Conservation (phyloP, 2,797 vertebrate genomes). For the Delichon dasypus region DNA sequence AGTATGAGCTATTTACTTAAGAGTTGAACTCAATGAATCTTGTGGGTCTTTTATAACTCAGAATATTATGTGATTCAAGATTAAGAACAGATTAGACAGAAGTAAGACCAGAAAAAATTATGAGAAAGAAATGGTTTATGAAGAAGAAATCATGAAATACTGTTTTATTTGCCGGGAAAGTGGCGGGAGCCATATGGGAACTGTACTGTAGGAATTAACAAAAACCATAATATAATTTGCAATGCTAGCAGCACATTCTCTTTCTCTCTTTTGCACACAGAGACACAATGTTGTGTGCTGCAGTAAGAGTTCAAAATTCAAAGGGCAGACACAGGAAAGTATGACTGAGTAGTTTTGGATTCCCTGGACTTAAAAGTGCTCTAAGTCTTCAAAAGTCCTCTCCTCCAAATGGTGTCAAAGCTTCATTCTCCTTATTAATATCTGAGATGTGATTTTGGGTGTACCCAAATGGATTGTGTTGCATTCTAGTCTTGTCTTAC, state of each 20-base stretch:
- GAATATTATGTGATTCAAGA: background rate
- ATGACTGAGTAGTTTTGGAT: background rate
- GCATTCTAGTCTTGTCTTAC: background rate
- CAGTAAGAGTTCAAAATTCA: background rate
- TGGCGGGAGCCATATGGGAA: background rate
- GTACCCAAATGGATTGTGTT: background rate
- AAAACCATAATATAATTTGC: background rate
- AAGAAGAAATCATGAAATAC: background rate
- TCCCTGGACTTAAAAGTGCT: background rate
- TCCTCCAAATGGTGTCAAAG: accelerated
- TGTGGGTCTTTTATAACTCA: background rate
- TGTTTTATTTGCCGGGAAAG: background rate
- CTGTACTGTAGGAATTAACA: background rate
- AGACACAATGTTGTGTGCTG: background rate
- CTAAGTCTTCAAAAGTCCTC: background rate
- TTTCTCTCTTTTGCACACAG: background rate
- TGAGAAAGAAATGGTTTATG: background rate
- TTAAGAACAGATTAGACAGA: background rate
- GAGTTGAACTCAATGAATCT: background rate
- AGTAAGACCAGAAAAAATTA: background rate
- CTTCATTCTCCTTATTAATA: background rate
- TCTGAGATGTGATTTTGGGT: background rate
- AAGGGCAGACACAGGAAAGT: background rate
- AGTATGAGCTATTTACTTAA: background rate
- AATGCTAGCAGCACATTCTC: background rate